These are phyloP conservation scores for Drosophila watanabei DNA, from an alignment of 1,140 invertebrate genomes.

Conservation along the genomic window DNA sequence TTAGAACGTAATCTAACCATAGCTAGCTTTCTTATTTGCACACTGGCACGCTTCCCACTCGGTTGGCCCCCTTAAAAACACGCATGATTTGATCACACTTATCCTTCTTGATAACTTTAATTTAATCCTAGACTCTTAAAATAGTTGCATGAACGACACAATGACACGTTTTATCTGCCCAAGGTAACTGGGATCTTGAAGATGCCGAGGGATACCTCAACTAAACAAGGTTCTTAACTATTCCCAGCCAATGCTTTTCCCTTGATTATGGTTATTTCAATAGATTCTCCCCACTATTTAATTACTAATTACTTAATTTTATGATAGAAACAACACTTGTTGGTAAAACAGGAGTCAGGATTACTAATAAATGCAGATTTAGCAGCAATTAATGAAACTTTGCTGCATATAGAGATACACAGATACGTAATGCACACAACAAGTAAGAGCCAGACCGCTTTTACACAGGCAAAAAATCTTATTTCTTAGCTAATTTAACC, in stretches of 20 bases:
- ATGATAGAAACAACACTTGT: background rate
- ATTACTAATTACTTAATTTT: too few species aligned
- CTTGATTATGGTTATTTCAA: conserved; percentile 12
- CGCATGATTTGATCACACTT: conserved; percentile 25
- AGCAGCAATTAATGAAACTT: background rate
- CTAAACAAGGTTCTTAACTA: background rate
- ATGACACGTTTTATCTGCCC: background rate
- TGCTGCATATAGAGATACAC: background rate
- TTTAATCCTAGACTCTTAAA: conserved; percentile 1
- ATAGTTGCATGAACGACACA: conserved; percentile 17
- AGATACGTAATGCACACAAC: background rate
- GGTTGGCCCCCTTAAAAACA: conserved; percentile 6
- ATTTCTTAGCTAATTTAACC: conserved; percentile 5
- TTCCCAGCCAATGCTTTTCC: background rate
- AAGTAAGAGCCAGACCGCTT: background rate
- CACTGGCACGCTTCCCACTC: conserved; percentile 36
- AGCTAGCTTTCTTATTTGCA: conserved; percentile 26
- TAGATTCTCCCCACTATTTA: background rate
- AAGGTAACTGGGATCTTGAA: background rate
- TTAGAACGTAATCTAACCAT: conserved; percentile 31
- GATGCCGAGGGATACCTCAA: background rate
- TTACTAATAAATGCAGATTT: background rate
- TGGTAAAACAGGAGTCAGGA: background rate
- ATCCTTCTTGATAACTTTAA: background rate
- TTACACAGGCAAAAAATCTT: conserved; percentile 24